phyloP scores from a whole-genome alignment of 2,113 vertebrate genomes.

The Diadophis punctatus region DNA sequence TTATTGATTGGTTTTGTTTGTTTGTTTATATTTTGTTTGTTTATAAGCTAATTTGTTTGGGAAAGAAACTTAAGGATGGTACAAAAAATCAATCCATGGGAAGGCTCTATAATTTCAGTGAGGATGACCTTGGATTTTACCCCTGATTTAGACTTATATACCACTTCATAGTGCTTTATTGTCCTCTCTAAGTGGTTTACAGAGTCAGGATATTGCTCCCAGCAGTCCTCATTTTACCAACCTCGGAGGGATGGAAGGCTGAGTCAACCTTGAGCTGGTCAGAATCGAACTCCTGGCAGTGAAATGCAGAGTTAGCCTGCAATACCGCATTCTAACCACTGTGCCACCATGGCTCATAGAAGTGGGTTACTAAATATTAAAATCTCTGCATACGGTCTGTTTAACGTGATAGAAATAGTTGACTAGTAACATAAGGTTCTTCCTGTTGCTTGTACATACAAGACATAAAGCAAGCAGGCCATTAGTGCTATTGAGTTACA shows the following conservation, averaged over 20 bases:
- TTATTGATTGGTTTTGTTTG: not conserved
- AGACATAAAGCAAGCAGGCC: no score
- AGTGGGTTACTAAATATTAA: not conserved
- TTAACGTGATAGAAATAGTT: not conserved
- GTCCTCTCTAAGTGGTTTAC: no score
- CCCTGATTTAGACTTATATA: no score
- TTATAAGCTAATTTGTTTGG: not conserved
- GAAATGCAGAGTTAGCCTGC: not conserved
- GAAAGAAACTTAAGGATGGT: constrained; percentile 20
- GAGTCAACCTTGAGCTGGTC: not conserved
- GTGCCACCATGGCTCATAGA: not conserved
- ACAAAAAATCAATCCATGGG: not conserved
- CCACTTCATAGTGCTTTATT: no score
- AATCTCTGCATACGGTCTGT: not conserved
- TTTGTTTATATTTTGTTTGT: not conserved
- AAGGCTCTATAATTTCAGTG: not conserved
- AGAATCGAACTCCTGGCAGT: not conserved
- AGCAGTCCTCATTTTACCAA: no score
- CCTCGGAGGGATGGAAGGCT: not conserved
- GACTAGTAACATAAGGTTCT: not conserved
- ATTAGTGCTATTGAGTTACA: no score
- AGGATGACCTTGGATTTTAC: no score
- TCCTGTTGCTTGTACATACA: not conserved
- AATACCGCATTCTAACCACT: not conserved
- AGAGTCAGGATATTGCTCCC: no score